Conservation (phyloP, 2,888 invertebrate genomes). For the Oxycera nigricornis region DNA sequence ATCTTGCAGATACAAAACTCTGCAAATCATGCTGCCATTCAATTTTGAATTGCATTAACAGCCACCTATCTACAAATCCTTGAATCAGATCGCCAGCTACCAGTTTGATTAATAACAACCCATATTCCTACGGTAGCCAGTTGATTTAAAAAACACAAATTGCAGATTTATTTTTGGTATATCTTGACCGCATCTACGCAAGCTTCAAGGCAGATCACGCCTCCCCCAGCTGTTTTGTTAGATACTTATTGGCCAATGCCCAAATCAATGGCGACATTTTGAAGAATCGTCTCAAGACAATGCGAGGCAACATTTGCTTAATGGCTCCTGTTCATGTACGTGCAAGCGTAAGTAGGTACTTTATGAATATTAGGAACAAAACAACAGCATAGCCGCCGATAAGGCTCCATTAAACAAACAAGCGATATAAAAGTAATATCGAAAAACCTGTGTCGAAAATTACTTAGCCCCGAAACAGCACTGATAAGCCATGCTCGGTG, state of each 20-base stretch:
- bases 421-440: background rate
- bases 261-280: too few species aligned
- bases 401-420: slow-evolving; percentile 19
- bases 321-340: slow-evolving; percentile 10
- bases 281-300: background rate
- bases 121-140: slow-evolving; percentile 10
- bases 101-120: slow-evolving; percentile 25
- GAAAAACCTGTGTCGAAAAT: slow-evolving; percentile 31
- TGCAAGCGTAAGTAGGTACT: too few species aligned
- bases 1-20: too few species aligned
- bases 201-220: too few species aligned
- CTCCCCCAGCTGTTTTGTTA: too few species aligned
- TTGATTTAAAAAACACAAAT: slow-evolving; percentile 8
- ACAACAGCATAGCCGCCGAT: slow-evolving; percentile 1
- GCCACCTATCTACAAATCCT: slow-evolving; percentile 23
- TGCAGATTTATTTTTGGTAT: background rate
- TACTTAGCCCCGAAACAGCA: slow-evolving; percentile 19
- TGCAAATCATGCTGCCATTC: background rate
- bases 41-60: slow-evolving; percentile 25
- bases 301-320: background rate
- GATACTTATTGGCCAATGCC: too few species aligned
- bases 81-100: background rate
- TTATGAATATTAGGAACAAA: slow-evolving; percentile 11
- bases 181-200: too few species aligned
- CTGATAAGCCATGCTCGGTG: slow-evolving; percentile 44